These are phyloP conservation scores for Eudemis profundana DNA, from an alignment of 2,888 invertebrate genomes.

Conservation along the genomic window DNA sequence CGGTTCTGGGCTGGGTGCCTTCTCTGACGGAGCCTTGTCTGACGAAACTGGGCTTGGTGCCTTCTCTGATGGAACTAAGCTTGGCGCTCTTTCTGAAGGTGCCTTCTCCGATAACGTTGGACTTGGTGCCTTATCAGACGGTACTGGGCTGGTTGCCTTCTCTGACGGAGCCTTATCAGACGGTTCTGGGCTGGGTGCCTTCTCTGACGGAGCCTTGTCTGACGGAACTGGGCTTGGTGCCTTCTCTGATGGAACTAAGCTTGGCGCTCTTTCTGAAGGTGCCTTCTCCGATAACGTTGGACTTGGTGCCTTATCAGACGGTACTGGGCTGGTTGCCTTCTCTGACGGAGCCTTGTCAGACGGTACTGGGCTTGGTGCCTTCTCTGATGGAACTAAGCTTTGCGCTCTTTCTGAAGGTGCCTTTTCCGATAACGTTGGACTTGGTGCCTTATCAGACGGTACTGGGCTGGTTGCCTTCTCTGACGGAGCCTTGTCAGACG, in stretches of 20 bases:
- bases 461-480: neutral
- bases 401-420: conserved; percentile 18
- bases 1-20: neutral
- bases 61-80: neutral
- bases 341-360: conserved; percentile 29
- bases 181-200: conserved; percentile 21
- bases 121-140: no score
- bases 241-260: conserved; percentile 32
- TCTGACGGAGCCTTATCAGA: conserved; percentile 20
- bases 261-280: conserved; percentile 42
- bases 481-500: no score
- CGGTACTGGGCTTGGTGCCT: conserved; percentile 7
- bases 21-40: conserved; percentile 4
- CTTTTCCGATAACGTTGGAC: conserved; percentile 24
- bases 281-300: conserved; percentile 15
- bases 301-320: conserved; percentile 32
- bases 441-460: conserved; percentile 39
- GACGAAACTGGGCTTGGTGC: conserved; percentile 3
- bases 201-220: no score
- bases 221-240: conserved; percentile 28
- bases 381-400: no score
- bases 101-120: conserved; percentile 19
- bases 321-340: conserved; percentile 9
- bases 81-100: no score
- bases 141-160: no score